Evolutionary conservation across 2,797 vertebrate genomes (phyloP).

Genomic region (Zonotrichia albicollis): DNA sequence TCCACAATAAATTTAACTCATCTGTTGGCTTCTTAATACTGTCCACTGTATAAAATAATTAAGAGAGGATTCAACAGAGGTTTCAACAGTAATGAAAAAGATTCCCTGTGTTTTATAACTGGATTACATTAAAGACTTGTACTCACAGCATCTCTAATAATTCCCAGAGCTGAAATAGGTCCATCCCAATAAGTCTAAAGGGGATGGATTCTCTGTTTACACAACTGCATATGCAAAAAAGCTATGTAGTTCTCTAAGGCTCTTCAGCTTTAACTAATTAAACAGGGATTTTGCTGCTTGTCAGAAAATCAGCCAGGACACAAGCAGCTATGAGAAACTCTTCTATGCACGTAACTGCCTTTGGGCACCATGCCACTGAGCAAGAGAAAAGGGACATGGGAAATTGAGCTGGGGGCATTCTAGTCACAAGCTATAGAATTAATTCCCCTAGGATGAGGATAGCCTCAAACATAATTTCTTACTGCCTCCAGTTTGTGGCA

Average conservation of each 20-base stretch:
- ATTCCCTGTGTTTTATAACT: background rate
- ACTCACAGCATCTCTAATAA: background rate
- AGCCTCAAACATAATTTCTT: background rate
- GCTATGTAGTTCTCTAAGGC: background rate
- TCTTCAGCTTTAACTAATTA: conserved; percentile 24
- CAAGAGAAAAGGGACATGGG: background rate
- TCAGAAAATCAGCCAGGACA: background rate
- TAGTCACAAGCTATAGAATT: background rate
- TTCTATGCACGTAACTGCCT: background rate
- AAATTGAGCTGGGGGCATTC: background rate
- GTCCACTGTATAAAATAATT: background rate
- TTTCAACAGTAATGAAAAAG: background rate
- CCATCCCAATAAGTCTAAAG: background rate
- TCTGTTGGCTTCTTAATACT: background rate
- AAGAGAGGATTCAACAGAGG: background rate
- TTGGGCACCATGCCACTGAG: background rate
- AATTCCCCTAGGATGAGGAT: background rate
- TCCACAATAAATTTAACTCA: background rate
- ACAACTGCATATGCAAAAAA: background rate
- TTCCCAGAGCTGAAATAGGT: background rate
- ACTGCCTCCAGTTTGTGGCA: background rate
- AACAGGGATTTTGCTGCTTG: background rate
- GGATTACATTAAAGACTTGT: conserved; percentile 3
- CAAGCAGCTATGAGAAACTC: background rate
- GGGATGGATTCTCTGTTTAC: background rate